A percentile compares a stretch with the other conserved stretches of the same genome.
Conservation (phyloP, 2,797 vertebrate genomes). For the Florisuga fusca region DNA sequence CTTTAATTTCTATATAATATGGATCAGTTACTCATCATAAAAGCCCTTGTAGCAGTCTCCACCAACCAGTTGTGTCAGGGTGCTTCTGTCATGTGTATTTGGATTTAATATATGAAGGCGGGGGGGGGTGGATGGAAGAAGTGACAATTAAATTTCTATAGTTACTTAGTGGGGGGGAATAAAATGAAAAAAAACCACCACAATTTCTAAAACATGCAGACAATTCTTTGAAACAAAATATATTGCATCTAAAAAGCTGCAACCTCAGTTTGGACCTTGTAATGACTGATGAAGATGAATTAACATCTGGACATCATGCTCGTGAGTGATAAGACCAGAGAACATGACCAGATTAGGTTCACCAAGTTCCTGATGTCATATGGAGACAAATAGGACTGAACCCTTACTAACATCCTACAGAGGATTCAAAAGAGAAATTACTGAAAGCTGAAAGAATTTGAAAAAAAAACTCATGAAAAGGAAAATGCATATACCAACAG, state of each 20-base stretch:
- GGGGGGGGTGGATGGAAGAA: neutral
- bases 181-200: neutral
- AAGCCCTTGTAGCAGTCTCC: neutral
- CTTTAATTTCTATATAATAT: neutral
- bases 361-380: neutral
- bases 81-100: neutral
- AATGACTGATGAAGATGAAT: neutral
- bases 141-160: neutral
- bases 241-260: neutral
- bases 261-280: neutral
- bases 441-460: neutral
- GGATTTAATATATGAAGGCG: neutral
- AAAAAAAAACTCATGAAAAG: neutral
- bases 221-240: neutral
- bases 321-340: neutral
- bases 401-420: neutral
- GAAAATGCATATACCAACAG: neutral
- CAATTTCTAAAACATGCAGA: neutral
- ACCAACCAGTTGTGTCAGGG: neutral
- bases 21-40: neutral
- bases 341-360: neutral
- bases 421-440: neutral
- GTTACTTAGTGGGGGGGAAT: fast-evolving
- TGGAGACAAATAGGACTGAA: neutral
- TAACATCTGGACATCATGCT: neutral